phyloP scores from a whole-genome alignment of 2,888 invertebrate genomes.

The Meganola albula region DNA sequence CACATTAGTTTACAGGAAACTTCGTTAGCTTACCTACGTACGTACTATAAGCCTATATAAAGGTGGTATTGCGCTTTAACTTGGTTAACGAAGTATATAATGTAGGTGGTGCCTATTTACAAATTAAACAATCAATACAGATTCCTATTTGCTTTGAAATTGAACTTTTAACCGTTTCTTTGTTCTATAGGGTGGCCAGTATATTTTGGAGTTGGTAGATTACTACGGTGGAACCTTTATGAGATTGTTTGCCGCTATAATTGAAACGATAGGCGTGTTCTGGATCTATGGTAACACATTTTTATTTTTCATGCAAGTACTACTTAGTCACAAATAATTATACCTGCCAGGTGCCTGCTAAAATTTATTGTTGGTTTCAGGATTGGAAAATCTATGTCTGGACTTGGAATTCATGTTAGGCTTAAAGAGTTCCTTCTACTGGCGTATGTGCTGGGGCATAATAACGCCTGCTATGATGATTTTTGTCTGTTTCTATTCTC shows the following conservation, averaged over 20 bases:
- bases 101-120: too few species aligned
- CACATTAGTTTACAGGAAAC: too few species aligned
- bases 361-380: slow-evolving; percentile 31
- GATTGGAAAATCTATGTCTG: slow-evolving; percentile 60
- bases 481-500: slow-evolving; percentile 83
- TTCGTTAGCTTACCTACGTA: too few species aligned
- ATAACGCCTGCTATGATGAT: slow-evolving; percentile 85
- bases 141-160: too few species aligned
- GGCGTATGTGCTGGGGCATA: slow-evolving; percentile 88
- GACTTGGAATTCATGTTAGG: slow-evolving; percentile 90
- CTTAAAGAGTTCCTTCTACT: slow-evolving; percentile 81
- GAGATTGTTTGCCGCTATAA: slow-evolving; percentile 81
- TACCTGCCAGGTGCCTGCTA: too few species aligned
- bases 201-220: slow-evolving; percentile 84
- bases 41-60: too few species aligned
- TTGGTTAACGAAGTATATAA: too few species aligned
- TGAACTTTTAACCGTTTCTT: neutral
- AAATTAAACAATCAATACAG: too few species aligned
- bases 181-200: slow-evolving; percentile 82
- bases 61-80: too few species aligned
- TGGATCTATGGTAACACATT: slow-evolving; percentile 84
- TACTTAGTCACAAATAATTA: too few species aligned
- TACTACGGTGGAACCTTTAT: slow-evolving; percentile 88
- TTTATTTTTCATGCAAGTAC: too few species aligned
- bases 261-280: slow-evolving; percentile 83